Evolutionary conservation across 2,797 vertebrate genomes (phyloP).

Genomic region (Orientallactaga sibirica): DNA sequence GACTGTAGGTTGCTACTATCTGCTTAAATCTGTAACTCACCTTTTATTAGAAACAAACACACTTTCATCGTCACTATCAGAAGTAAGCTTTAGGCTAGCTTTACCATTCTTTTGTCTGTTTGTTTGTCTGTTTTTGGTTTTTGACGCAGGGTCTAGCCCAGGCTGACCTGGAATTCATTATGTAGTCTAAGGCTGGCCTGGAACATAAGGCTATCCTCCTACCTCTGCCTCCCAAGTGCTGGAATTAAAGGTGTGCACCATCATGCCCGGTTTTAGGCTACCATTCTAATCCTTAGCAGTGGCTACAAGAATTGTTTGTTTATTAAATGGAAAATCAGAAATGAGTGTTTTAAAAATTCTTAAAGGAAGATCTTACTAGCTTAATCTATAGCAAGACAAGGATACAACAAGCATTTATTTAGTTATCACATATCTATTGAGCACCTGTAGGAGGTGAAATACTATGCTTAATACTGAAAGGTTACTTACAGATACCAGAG

Average conservation of each 20-base stretch:
- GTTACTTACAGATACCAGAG: neutral
- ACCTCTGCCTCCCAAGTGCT: no score
- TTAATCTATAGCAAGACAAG: neutral
- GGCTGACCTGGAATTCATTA: no score
- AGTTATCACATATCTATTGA: neutral
- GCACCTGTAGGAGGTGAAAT: neutral
- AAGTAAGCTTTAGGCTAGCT: neutral
- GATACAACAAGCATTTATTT: slow-evolving; percentile 14
- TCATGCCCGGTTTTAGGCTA: neutral
- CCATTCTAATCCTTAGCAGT: neutral
- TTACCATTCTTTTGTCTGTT: no score
- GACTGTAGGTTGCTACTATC: neutral
- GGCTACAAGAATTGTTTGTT: slow-evolving; percentile 37
- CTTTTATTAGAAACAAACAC: slow-evolving; percentile 46
- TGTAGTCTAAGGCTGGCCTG: no score
- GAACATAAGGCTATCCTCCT: no score
- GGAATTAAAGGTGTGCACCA: no score
- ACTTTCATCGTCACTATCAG: neutral
- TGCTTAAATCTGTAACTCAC: slow-evolving; percentile 22
- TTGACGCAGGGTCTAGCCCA: no score
- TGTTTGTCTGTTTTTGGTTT: no score
- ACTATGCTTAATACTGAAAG: neutral
- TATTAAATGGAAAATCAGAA: slow-evolving; percentile 49
- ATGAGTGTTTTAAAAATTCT: slow-evolving; percentile 32
- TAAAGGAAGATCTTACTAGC: neutral